Conservation (phyloP, 2,888 invertebrate genomes). For the Branchinecta sandiegonensis region DNA sequence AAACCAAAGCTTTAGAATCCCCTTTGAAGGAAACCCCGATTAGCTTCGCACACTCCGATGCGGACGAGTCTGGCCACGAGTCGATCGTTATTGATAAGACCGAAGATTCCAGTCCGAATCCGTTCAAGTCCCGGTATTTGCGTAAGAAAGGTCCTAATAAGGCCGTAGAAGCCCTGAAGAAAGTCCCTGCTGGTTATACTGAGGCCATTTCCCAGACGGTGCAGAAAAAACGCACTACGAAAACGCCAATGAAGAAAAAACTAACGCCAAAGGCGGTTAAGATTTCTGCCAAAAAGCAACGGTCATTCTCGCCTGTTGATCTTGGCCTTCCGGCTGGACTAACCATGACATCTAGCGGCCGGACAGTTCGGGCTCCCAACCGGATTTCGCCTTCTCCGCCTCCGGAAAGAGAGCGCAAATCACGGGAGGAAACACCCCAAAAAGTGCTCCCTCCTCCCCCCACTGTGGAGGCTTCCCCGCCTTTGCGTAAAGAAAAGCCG, state of each 20-base stretch:
- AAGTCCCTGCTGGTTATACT: conserved; percentile 7
- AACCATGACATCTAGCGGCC: not conserved
- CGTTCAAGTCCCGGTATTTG: not conserved
- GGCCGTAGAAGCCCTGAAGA: not conserved
- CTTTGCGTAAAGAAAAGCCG: not conserved
- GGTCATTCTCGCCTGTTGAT: not conserved
- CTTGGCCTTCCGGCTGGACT: not conserved
- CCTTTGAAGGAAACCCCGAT: not conserved
- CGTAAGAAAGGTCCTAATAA: conserved; percentile 11
- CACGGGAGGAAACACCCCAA: not conserved
- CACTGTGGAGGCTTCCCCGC: not conserved
- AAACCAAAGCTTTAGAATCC: not conserved
- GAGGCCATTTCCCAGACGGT: conserved; percentile 2
- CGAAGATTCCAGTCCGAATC: not conserved
- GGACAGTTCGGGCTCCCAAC: not conserved
- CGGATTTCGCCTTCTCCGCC: conserved; percentile 4
- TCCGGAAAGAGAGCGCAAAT: not conserved
- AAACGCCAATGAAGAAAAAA: not conserved
- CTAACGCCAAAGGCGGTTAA: not conserved
- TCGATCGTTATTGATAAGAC: conserved; percentile 1
- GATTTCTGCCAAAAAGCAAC: no score
- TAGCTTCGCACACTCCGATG: not conserved
- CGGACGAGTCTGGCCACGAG: not conserved
- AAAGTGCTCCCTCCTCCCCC: not conserved
- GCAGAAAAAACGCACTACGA: not conserved